Conservation (phyloP, 2,888 invertebrate species). For the Epicampocera succincta region DNA sequence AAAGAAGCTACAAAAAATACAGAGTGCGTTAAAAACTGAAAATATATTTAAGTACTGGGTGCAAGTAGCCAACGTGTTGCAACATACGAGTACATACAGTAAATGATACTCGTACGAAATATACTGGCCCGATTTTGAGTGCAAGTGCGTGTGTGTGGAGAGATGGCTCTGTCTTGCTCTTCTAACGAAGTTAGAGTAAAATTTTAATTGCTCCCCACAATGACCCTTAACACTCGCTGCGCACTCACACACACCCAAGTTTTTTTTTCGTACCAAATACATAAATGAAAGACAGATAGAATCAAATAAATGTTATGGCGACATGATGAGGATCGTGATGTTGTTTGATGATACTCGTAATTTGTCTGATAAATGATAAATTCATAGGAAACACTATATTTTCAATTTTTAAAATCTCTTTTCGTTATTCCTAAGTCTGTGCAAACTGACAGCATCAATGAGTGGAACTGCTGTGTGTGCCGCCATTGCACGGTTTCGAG, state of each 20-base stretch:
- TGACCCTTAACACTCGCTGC: slow-evolving; percentile 63
- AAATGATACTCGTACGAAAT: slow-evolving; percentile 49
- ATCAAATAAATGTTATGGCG: slow-evolving; percentile 46
- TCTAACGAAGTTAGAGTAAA: slow-evolving; percentile 63
- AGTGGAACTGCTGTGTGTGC: not conserved
- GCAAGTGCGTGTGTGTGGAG: not conserved
- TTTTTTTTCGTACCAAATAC: slow-evolving; percentile 12
- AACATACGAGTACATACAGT: slow-evolving; percentile 65
- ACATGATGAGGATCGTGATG: slow-evolving; percentile 38
- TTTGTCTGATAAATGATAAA: slow-evolving; percentile 52
- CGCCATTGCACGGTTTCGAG: not conserved
- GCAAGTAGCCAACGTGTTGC: slow-evolving; percentile 58
- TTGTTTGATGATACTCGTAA: slow-evolving; percentile 4
- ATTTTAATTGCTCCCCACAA: slow-evolving; percentile 67
- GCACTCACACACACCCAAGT: not conserved
- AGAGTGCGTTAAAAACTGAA: slow-evolving; percentile 11
- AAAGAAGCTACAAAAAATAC: slow-evolving; percentile 18
- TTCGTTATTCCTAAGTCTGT: slow-evolving; percentile 18
- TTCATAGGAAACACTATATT: slow-evolving; percentile 56
- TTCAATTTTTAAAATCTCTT: slow-evolving; percentile 25
- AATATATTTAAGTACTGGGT: slow-evolving; percentile 8
- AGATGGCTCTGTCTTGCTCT: slow-evolving; percentile 23
- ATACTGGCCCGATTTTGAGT: slow-evolving; percentile 36
- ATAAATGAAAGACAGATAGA: slow-evolving; percentile 42
- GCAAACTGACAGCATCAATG: slow-evolving; percentile 42